Evolutionary conservation across 2,113 vertebrate species (phyloP).

Genomic region (Peromyscus polionotus): DNA sequence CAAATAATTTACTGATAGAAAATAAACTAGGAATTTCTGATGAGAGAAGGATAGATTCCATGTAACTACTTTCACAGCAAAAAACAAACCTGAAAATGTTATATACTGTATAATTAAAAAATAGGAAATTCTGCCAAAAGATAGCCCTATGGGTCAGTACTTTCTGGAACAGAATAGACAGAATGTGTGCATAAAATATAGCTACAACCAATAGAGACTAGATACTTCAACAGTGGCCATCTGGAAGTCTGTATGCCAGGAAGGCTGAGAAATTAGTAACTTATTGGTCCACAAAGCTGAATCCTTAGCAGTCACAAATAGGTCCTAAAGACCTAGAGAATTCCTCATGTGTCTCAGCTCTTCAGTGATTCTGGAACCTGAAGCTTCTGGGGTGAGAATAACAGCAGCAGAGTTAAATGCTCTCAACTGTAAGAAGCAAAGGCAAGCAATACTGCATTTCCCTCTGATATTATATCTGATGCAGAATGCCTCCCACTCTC

Average conservation of each 20-base stretch:
- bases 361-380: not conserved
- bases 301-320: not conserved
- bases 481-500: not conserved
- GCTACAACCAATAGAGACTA: too few relatives aligned
- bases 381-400: too few relatives aligned
- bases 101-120: not conserved
- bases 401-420: not conserved
- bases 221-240: not conserved
- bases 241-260: not conserved
- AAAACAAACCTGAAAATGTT: not conserved
- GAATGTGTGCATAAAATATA: not conserved
- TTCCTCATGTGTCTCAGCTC: not conserved
- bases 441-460: not conserved
- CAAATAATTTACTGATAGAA: not conserved
- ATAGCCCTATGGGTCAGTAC: too few relatives aligned
- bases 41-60: too few relatives aligned
- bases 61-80: not conserved
- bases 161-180: not conserved
- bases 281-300: not conserved
- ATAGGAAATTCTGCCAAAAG: not conserved
- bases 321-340: too few relatives aligned
- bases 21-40: not conserved
- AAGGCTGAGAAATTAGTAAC: not conserved
- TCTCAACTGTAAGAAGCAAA: not conserved
- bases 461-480: not conserved